Base-by-base conservation (phyloP, 2,113 vertebrate genomes). In the Nothobranchius kuhntae region DNA sequence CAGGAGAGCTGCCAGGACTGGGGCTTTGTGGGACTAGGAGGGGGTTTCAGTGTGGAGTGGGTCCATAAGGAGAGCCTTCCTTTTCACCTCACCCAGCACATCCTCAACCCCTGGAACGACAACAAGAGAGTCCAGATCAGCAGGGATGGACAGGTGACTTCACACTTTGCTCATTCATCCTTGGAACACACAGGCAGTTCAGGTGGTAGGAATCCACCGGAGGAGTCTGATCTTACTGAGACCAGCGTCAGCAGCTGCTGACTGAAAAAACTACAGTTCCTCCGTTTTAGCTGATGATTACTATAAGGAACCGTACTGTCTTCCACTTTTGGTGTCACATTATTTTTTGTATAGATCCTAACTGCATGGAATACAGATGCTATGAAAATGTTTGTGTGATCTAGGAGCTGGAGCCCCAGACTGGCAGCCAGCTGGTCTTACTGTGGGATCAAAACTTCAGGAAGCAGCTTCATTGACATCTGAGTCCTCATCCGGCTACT, bases 51-150 rank as follows among this genome's bases (percentile, higher is more conserved):
- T 8, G 95, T 98, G 51, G 94, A 97, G n/a, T 98, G 97, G 97
- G 93, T 98, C 60, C 87, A 73, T 45, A 96, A 93, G 77, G 94
- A 96, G 79, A 95, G 81, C 56, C 87, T 98, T 70, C 91, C 95
- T 45, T 98, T 98, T 87, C 94, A 94, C 11, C 89, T 82, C 75
- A 89, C 95, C 11, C 94, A 95, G 2, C 94, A 96, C 71, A 92
- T 98, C 40, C 87, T 95, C 35, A 99, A 99, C 83, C 94, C 94
- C 30, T 98, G 96, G 96, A 97, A 98, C 51, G 94, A 95, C 82
- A 96, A 95, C 82, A 97, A 95, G 84, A 95, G 93, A 86, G 95
- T 98, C 21, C 96, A 98, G 75, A 95, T 96, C 88, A 98, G 96
- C 93, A 91, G 95, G 78, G 96, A 99, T 66, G 96, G 95, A 53